A percentile compares a stretch with the other conserved stretches of the same genome.
Conservation (phyloP, 2,888 invertebrate genomes). For the Drosophila robusta region DNA sequence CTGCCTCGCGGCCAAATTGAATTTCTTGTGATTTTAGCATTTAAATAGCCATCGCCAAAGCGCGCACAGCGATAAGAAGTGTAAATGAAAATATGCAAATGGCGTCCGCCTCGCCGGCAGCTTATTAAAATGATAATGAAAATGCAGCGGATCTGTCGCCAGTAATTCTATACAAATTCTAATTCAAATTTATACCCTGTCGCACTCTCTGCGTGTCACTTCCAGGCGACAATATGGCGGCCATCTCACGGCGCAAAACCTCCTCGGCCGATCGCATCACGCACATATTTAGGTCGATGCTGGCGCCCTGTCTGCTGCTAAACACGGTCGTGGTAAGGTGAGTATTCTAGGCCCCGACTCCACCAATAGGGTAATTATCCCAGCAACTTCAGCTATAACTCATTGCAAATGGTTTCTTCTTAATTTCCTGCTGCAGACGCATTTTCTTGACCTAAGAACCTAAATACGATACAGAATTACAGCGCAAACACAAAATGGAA, state of each 20-base stretch:
- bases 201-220: slow-evolving; percentile 11
- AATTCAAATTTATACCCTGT: slow-evolving; percentile 51
- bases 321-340: slow-evolving; percentile 84
- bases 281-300: slow-evolving; percentile 84
- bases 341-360: slow-evolving; percentile 40
- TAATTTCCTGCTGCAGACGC: slow-evolving; percentile 65
- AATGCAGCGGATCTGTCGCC: slow-evolving; percentile 43
- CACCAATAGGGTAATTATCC: too few species aligned
- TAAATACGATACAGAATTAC: slow-evolving; percentile 30
- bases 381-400: not conserved
- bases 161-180: slow-evolving; percentile 49
- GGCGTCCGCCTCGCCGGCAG: slow-evolving; percentile 52
- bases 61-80: slow-evolving; percentile 63
- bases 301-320: slow-evolving; percentile 84
- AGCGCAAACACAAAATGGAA: slow-evolving; percentile 33
- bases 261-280: slow-evolving; percentile 85
- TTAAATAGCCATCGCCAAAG: slow-evolving; percentile 62
- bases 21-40: slow-evolving; percentile 70
- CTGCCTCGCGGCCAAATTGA: slow-evolving; percentile 58
- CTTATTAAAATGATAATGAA: slow-evolving; percentile 70
- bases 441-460: slow-evolving; percentile 82
- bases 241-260: slow-evolving; percentile 92
- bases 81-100: slow-evolving; percentile 78
- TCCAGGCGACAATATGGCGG: slow-evolving; percentile 95
- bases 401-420: slow-evolving; percentile 25